Evolutionary conservation across 2,888 invertebrate genomes (phyloP).

Genomic region (Torymus tubicola): DNA sequence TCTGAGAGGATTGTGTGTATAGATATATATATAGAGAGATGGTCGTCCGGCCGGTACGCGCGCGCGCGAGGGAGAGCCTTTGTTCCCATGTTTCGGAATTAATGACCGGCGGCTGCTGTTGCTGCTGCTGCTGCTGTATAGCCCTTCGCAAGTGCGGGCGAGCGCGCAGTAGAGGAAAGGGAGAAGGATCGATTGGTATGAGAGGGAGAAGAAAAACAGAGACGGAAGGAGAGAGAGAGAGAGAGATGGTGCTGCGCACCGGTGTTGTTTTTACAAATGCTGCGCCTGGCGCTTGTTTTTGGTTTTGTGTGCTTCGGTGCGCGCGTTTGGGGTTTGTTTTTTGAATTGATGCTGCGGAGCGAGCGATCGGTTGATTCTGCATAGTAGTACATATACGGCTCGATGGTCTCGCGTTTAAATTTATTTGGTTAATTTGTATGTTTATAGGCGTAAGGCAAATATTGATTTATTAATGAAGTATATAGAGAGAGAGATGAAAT

Average conservation of each 20-base stretch:
- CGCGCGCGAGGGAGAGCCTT: conserved; percentile 69
- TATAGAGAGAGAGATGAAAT: too few relatives aligned
- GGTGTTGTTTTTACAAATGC: conserved; percentile 9
- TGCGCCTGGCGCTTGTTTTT: not conserved
- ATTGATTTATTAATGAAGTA: too few relatives aligned
- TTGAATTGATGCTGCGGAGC: too few relatives aligned
- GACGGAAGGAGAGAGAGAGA: conserved; percentile 15
- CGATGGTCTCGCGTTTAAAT: too few relatives aligned
- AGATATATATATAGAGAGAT: conserved; percentile 36
- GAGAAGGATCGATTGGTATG: conserved; percentile 43
- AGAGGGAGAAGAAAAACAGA: not conserved
- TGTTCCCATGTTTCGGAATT: conserved; percentile 74
- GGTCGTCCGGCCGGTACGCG: conserved; percentile 44
- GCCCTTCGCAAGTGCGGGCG: conserved; percentile 30
- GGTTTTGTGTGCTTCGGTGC: not conserved
- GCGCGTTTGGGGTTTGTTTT: not conserved
- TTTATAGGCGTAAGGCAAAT: too few relatives aligned
- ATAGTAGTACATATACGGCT: too few relatives aligned
- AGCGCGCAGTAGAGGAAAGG: not conserved
- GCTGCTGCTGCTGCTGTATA: too few relatives aligned
- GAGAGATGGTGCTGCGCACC: not conserved
- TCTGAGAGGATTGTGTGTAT: conserved; percentile 10
- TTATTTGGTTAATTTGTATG: too few relatives aligned
- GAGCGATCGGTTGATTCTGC: too few relatives aligned
- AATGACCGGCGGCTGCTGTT: conserved; percentile 66